Conservation (phyloP, 2,113 vertebrate species). For the Strix uralensis region DNA sequence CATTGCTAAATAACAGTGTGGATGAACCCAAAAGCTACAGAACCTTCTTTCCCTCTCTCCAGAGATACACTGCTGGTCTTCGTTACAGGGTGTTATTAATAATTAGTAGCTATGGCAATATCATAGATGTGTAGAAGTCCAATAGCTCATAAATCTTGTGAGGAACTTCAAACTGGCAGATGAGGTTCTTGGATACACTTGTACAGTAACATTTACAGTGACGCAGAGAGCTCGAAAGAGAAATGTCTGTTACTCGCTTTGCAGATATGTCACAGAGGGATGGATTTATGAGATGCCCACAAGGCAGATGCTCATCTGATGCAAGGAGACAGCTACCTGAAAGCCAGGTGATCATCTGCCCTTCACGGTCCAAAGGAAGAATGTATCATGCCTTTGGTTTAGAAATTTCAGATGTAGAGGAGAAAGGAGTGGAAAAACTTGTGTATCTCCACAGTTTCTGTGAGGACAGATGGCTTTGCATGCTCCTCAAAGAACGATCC, state of each 20-base stretch:
- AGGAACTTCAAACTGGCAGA: not conserved
- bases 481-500: not conserved
- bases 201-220: not conserved
- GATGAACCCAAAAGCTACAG: not conserved
- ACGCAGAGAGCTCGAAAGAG: not conserved
- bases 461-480: not conserved
- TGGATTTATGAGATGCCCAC: not conserved
- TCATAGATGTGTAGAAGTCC: not conserved
- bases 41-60: not conserved
- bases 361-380: not conserved
- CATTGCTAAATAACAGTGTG: not conserved
- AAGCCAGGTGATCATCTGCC: not conserved
- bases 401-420: not conserved
- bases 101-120: not conserved
- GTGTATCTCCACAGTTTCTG: not conserved
- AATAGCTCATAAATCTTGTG: not conserved
- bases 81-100: not conserved
- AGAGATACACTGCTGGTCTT: not conserved
- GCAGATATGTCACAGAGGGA: not conserved
- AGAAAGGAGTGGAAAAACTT: not conserved
- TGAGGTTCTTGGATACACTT: not conserved
- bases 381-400: not conserved
- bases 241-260: not conserved
- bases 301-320: not conserved
- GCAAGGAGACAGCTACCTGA: not conserved